Percentiles rank a stretch among this genome's conserved stretches.
These are phyloP conservation scores for Neotoxoptera formosana DNA, from an alignment of 1,140 invertebrate species.

Conservation along the genomic window DNA sequence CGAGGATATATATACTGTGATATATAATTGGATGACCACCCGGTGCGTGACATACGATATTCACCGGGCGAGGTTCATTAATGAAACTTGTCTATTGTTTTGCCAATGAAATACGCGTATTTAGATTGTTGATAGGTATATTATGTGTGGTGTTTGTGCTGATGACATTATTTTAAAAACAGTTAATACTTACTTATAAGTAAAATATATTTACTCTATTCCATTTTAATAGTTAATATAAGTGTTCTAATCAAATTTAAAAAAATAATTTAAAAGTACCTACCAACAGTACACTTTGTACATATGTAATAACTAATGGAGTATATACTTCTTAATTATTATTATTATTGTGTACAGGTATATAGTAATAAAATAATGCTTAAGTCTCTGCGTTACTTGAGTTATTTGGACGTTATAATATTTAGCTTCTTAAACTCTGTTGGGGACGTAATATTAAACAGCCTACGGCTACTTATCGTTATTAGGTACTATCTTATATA, in stretches of 20 bases:
- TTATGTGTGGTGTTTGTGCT: no score
- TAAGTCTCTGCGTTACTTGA: neutral
- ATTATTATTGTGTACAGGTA: neutral
- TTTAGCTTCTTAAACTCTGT: neutral
- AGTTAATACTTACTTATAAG: neutral
- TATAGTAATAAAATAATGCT: neutral
- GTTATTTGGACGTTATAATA: neutral
- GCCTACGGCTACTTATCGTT: neutral
- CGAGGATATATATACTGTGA: neutral
- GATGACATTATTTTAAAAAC: neutral
- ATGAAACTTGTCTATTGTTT: conserved; percentile 29
- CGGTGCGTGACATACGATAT: neutral
- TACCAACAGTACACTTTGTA: neutral
- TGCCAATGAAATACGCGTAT: neutral
- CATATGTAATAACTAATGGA: neutral
- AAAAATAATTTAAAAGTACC: neutral
- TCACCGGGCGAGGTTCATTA: conserved; percentile 25
- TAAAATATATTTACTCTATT: neutral
- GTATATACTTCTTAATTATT: no score
- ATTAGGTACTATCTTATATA: neutral
- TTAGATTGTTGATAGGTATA: neutral
- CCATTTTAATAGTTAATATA: neutral
- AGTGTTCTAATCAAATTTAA: neutral
- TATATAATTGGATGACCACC: conserved; percentile 27
- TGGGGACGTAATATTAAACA: neutral